Conservation (phyloP, 1,140 invertebrate species). For the Drosophila malerkotliana region DNA sequence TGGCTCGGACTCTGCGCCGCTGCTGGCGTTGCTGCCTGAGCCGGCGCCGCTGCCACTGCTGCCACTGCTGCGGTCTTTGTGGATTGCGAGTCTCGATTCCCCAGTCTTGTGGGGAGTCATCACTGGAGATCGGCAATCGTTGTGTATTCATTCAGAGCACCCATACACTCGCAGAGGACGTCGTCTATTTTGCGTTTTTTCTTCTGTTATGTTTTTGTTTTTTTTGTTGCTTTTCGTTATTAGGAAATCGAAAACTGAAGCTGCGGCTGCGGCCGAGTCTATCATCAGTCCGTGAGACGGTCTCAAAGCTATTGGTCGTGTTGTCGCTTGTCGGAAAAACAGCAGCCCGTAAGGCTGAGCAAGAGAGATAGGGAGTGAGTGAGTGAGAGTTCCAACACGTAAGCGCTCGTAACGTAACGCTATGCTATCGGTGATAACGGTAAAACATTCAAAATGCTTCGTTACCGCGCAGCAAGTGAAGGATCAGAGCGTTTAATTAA, state of each 20-base stretch:
- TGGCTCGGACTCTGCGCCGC: constrained; percentile 32
- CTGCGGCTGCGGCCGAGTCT: constrained; percentile 67
- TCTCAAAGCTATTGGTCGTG: constrained; percentile 83
- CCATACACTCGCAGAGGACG: constrained; percentile 75
- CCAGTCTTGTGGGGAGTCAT: constrained; percentile 49
- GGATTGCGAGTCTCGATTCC: constrained; percentile 35
- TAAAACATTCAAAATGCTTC: constrained; percentile 37
- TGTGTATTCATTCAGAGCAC: constrained; percentile 81
- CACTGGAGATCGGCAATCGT: constrained; percentile 55
- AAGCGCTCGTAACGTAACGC: constrained; percentile 40
- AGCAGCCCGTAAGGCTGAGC: constrained; percentile 43
- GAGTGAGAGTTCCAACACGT: constrained; percentile 34
- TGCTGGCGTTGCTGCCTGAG: constrained; percentile 9
- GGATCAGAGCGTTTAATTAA: constrained; percentile 1
- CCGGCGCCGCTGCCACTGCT: constrained; percentile 13
- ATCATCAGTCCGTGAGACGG: constrained; percentile 83
- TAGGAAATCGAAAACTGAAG: constrained; percentile 82
- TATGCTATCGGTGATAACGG: constrained; percentile 54
- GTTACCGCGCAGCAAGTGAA: constrained; percentile 32
- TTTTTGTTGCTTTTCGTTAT: constrained; percentile 51
- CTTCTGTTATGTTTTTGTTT: constrained; percentile 34
- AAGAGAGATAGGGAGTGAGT: constrained; percentile 5
- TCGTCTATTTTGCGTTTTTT: constrained; percentile 74
- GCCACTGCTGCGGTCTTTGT: constrained; percentile 10
- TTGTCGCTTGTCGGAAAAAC: constrained; percentile 78